Conservation (phyloP, 2,888 invertebrate species). For the Leucophora obtusa region DNA sequence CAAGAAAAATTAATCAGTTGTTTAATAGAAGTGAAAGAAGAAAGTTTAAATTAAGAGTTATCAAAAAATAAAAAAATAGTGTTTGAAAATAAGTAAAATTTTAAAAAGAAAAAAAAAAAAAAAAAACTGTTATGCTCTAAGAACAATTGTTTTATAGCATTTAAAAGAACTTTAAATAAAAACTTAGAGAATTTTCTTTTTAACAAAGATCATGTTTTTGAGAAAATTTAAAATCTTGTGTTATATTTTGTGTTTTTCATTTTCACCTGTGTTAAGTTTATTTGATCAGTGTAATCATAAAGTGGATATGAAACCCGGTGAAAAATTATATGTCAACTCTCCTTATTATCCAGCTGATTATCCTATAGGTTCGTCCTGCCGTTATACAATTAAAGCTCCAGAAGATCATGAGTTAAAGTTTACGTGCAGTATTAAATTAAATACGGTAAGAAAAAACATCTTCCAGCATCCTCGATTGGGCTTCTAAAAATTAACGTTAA, state of each 20-base stretch:
- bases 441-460: constrained; percentile 75
- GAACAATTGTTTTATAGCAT: background rate
- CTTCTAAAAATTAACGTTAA: no score
- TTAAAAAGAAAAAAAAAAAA: constrained; percentile 10
- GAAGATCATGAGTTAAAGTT: constrained; percentile 72
- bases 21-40: constrained; percentile 41
- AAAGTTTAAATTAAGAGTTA: constrained; percentile 28
- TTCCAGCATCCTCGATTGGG: no score
- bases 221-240: background rate
- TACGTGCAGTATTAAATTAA: constrained; percentile 72
- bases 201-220: constrained; percentile 5
- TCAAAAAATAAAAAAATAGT: background rate
- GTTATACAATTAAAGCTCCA: constrained; percentile 74
- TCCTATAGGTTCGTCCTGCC: constrained; percentile 75
- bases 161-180: constrained; percentile 1
- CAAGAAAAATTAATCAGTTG: constrained; percentile 37
- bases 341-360: constrained; percentile 74
- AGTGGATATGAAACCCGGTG: constrained; percentile 69
- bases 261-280: constrained; percentile 37
- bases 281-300: constrained; percentile 75
- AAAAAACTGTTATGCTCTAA: constrained; percentile 8
- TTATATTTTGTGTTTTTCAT: constrained; percentile 11
- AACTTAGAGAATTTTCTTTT: background rate
- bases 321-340: constrained; percentile 74
- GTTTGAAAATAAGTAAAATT: background rate